These are phyloP conservation scores for Hanleya hanleyi DNA, from an alignment of 2,888 invertebrate genomes.

Conservation along the genomic window DNA sequence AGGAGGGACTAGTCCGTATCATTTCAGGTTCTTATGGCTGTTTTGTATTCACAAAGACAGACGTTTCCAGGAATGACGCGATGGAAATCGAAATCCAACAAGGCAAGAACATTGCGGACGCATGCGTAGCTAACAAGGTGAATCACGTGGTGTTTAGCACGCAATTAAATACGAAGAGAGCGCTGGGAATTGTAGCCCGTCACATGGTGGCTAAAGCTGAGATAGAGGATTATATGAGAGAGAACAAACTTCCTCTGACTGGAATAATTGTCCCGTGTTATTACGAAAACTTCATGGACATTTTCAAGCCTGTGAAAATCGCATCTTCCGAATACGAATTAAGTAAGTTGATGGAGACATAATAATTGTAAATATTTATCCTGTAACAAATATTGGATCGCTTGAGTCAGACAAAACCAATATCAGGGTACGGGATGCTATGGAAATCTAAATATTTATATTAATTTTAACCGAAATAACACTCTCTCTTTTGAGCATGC, in stretches of 20 bases:
- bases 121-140: conserved; percentile 49
- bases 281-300: conserved; percentile 59
- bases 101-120: conserved; percentile 63
- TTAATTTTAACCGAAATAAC: too few species aligned
- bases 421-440: too few species aligned
- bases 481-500: too few species aligned
- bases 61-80: conserved; percentile 54
- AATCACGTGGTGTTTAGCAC: conserved; percentile 64
- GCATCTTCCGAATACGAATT: conserved; percentile 42
- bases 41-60: conserved; percentile 61
- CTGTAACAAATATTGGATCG: background rate
- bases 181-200: conserved; percentile 57
- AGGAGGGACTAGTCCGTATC: conserved; percentile 39
- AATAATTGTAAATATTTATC: background rate
- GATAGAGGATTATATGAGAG: conserved; percentile 58
- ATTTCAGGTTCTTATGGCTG: conserved; percentile 50
- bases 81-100: conserved; percentile 55
- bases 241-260: conserved; percentile 54
- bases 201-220: conserved; percentile 68
- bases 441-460: too few species aligned
- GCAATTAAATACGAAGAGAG: conserved; percentile 56
- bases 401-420: too few species aligned
- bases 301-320: conserved; percentile 38
- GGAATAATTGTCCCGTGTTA: conserved; percentile 60
- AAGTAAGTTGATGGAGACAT: conserved; percentile 38